These are phyloP conservation scores for Caretta caretta DNA, from an alignment of 2,113 vertebrate species.

Conservation along the genomic window DNA sequence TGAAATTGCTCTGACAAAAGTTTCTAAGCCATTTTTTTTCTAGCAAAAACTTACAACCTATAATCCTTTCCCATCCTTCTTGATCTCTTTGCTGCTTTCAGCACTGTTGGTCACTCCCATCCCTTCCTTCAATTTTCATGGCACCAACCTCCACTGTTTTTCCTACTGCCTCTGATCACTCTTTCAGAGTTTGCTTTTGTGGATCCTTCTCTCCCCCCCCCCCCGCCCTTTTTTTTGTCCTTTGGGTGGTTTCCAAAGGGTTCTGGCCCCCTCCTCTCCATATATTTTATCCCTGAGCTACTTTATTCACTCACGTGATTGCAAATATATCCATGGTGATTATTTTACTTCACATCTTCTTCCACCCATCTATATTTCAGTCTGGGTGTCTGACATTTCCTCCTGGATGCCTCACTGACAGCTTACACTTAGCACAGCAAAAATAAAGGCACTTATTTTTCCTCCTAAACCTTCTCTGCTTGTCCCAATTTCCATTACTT, in stretches of 20 bases:
- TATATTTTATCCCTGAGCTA: neutral
- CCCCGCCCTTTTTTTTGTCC: neutral
- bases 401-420: neutral
- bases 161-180: neutral
- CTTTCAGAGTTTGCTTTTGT: neutral
- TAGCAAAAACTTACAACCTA: neutral
- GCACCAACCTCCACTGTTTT: fast-evolving
- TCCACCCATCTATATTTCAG: neutral
- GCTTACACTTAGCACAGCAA: neutral
- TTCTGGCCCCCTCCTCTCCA: neutral
- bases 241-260: neutral
- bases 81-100: neutral
- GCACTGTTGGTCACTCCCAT: neutral
- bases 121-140: neutral
- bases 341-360: neutral
- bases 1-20: neutral
- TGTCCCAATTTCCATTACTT: neutral
- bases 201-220: neutral
- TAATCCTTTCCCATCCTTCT: neutral
- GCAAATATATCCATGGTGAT: neutral
- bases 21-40: constrained; percentile 9
- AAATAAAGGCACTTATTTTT: neutral
- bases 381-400: neutral
- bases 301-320: neutral
- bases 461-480: neutral